phyloP scores from a whole-genome alignment of 2,797 vertebrate genomes.

The Spheniscus humboldti region DNA sequence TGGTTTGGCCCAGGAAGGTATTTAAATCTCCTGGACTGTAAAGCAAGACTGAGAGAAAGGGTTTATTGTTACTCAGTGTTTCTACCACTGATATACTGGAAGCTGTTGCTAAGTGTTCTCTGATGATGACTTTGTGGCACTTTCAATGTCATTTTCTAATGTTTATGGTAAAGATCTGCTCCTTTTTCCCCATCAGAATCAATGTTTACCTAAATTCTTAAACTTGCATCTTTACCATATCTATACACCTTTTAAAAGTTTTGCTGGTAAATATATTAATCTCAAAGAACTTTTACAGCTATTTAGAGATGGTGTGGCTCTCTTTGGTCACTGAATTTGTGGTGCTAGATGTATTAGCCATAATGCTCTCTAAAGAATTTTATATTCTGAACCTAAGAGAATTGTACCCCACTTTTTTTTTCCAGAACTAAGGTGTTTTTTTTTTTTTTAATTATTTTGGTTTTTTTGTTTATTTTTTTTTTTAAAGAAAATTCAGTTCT shows the following conservation, averaged over 20 bases:
- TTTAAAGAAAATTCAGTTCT: neutral
- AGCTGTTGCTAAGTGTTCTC: neutral
- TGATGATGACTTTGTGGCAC: neutral
- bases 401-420: neutral
- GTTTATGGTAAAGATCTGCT: neutral
- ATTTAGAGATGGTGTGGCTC: neutral
- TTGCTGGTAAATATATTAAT: neutral
- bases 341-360: neutral
- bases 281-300: neutral
- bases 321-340: neutral
- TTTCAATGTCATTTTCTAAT: neutral
- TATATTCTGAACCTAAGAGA: neutral
- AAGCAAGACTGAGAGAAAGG: neutral
- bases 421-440: rapidly evolving
- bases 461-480: neutral
- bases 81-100: neutral
- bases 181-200: neutral
- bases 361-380: neutral
- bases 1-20: neutral
- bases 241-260: neutral
- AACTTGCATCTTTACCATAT: neutral
- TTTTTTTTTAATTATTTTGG: neutral
- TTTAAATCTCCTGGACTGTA: neutral
- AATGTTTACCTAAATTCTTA: neutral
- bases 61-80: neutral